Conservation (phyloP, 37 sponge, comb jelly and placozoan species). For the Cliona cf. orientalis region DNA sequence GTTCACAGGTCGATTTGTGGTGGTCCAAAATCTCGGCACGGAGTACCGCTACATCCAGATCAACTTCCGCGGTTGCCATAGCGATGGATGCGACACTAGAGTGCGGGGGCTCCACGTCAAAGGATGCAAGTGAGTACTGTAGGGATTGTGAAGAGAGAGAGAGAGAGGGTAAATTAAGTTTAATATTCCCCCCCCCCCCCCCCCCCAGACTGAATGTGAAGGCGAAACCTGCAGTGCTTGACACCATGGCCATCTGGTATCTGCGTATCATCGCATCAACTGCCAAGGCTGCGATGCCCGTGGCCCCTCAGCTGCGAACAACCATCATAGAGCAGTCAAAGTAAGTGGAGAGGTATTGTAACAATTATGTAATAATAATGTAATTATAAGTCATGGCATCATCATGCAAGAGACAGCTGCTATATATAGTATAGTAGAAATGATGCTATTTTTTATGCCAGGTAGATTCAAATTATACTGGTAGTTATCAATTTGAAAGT, state of each 20-base stretch:
- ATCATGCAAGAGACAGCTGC: not conserved
- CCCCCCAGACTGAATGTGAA: slow-evolving; percentile 17
- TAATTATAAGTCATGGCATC: too few species aligned
- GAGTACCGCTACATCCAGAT: slow-evolving; percentile 70
- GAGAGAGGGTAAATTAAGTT: not conserved
- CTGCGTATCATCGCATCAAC: slow-evolving; percentile 63
- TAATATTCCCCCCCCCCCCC: too few species aligned
- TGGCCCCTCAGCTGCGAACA: slow-evolving; percentile 65
- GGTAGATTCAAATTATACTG: not conserved
- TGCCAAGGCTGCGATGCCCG: slow-evolving; percentile 66
- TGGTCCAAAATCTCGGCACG: slow-evolving; percentile 32
- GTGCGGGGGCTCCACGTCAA: slow-evolving; percentile 72
- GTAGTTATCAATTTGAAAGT: not conserved
- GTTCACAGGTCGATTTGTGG: slow-evolving; percentile 33
- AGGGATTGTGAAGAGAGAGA: not conserved
- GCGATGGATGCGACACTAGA: slow-evolving; percentile 86
- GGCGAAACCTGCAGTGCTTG: slow-evolving; percentile 57
- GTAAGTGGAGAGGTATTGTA: slow-evolving; percentile 33
- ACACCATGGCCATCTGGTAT: slow-evolving; percentile 77
- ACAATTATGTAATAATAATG: too few species aligned
- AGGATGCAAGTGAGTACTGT: slow-evolving; percentile 65
- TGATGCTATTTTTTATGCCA: not conserved
- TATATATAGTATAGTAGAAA: too few species aligned
- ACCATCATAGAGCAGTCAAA: slow-evolving; percentile 76
- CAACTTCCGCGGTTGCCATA: slow-evolving; percentile 79